phyloP scores from a whole-genome alignment of 2,797 vertebrate species.

The Esox masquinongy region DNA sequence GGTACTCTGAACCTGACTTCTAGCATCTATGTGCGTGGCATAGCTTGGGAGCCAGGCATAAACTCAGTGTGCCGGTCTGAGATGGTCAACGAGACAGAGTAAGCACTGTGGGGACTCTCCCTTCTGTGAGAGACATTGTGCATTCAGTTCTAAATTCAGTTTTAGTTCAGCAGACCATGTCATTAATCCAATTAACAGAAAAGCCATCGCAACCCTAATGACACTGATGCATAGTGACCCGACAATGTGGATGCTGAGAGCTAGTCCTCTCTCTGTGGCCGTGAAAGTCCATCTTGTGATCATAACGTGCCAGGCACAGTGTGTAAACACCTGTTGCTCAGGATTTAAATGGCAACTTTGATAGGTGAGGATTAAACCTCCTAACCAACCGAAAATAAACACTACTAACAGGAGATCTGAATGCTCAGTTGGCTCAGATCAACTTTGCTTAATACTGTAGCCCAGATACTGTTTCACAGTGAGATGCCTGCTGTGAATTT shows the following conservation, averaged over 20 bases:
- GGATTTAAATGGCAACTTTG: constrained; percentile 4
- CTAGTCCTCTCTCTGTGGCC: constrained; percentile 10
- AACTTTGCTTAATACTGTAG: constrained; percentile 14
- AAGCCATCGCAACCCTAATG: constrained; percentile 30
- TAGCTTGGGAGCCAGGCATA: background rate
- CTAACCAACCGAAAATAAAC: constrained; percentile 17
- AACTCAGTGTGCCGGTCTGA: background rate
- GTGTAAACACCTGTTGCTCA: constrained; percentile 4
- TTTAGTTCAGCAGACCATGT: constrained; percentile 45
- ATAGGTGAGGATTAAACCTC: constrained; percentile 1
- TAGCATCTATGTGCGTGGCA: too few relatives aligned
- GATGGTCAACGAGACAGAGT: constrained; percentile 8
- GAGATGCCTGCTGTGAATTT: background rate
- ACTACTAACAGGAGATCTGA: constrained; percentile 3
- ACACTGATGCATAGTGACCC: constrained; percentile 38
- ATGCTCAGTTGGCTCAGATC: constrained; percentile 4
- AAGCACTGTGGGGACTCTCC: constrained; percentile 33
- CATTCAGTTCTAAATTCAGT: constrained; percentile 32
- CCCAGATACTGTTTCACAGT: constrained; percentile 12
- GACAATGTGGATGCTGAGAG: constrained; percentile 11
- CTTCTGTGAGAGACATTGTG: constrained; percentile 29
- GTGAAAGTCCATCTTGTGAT: background rate
- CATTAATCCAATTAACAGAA: constrained; percentile 59
- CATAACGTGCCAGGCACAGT: background rate
- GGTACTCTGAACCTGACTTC: too few relatives aligned